Conservation (phyloP, 2,113 vertebrate species). For the Chaetodon auriga region DNA sequence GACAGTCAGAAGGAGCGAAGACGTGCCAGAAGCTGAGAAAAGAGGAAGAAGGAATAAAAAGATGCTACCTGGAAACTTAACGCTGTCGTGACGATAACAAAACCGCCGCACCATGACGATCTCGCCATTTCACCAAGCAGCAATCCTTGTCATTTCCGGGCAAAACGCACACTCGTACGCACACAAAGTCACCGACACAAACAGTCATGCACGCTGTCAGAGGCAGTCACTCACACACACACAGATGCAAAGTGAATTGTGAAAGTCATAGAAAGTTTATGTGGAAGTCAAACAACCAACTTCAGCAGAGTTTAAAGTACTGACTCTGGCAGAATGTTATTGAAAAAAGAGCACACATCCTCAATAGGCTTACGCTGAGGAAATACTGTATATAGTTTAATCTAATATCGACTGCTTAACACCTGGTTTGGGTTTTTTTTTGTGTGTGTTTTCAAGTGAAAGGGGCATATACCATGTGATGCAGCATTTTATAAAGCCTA, state of each 20-base stretch:
- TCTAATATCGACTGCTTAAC: constrained; percentile 22
- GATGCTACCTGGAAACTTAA: constrained; percentile 20
- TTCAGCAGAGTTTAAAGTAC: constrained; percentile 41
- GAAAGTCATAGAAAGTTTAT: constrained; percentile 51
- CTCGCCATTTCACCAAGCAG: constrained; percentile 32
- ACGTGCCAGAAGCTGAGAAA: neutral
- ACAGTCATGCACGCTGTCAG: constrained; percentile 29
- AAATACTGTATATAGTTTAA: neutral
- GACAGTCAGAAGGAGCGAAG: neutral
- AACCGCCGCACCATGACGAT: constrained; percentile 4
- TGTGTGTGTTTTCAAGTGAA: constrained; percentile 3
- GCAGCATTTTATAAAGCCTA: neutral
- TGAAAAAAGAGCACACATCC: constrained; percentile 18
- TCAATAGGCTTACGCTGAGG: neutral
- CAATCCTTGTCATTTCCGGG: constrained; percentile 35
- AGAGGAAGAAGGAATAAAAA: constrained; percentile 4
- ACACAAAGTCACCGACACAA: constrained; percentile 13
- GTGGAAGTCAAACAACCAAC: constrained; percentile 50
- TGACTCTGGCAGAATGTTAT: constrained; percentile 32
- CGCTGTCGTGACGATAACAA: constrained; percentile 13
- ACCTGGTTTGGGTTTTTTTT: constrained; percentile 14
- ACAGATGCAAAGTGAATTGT: constrained; percentile 10
- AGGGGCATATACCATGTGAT: neutral
- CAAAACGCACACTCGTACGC: constrained; percentile 9
- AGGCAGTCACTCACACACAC: constrained; percentile 22